Conservation (phyloP, 2,797 vertebrate genomes). For the Meda fulgida region DNA sequence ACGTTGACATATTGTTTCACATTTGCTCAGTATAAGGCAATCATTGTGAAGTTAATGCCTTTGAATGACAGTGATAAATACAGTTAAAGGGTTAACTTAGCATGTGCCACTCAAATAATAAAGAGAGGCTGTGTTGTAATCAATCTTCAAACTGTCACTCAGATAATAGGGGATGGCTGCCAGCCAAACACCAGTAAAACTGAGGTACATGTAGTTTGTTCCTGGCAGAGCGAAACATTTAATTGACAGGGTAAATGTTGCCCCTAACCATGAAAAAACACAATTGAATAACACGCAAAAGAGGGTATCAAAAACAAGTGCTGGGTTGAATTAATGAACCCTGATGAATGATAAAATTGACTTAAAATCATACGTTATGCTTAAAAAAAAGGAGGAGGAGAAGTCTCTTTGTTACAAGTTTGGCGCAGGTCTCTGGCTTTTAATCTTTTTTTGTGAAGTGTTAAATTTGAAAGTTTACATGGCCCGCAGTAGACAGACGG, state of each 20-base stretch:
- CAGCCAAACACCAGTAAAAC: constrained; percentile 9
- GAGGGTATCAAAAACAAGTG: constrained; percentile 20
- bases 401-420: background rate
- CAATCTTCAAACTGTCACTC: constrained; percentile 37
- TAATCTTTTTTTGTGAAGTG: background rate
- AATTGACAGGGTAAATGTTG: constrained; percentile 20
- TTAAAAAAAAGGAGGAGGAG: background rate
- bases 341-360: constrained; percentile 8
- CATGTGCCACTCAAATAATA: constrained; percentile 39
- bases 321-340: constrained; percentile 28
- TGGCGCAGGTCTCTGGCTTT: background rate
- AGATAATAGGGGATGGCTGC: constrained; percentile 25
- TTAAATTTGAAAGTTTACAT: constrained; percentile 23
- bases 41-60: constrained; percentile 42
- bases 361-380: background rate
- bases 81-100: constrained; percentile 19
- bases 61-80: constrained; percentile 47
- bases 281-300: background rate
- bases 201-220: constrained; percentile 26
- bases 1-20: constrained; percentile 28
- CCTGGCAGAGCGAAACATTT: constrained; percentile 12
- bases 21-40: constrained; percentile 37
- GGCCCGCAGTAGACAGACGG: background rate
- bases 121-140: constrained; percentile 32
- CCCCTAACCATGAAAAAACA: constrained; percentile 23